A percentile compares a stretch with the other conserved stretches of the same genome.
Evolutionary conservation across 2,797 vertebrate species (phyloP).

Genomic region (Pseudochromis fuscus): DNA sequence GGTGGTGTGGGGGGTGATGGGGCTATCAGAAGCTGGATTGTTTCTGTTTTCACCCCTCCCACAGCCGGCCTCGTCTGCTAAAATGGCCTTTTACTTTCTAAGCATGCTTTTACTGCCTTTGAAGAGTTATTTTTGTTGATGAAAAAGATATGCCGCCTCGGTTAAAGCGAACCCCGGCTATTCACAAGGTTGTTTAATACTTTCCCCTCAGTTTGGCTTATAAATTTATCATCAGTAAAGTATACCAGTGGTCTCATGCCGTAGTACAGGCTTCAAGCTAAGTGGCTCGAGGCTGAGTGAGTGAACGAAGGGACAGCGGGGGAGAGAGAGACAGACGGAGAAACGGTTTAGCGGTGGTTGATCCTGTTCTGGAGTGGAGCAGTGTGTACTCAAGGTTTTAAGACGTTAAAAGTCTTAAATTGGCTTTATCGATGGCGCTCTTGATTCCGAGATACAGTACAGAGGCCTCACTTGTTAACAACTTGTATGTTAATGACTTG

Average conservation of each 20-base stretch:
- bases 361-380: constrained; percentile 63
- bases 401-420: constrained; percentile 80
- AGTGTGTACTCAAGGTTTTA: constrained; percentile 73
- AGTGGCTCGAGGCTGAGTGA: constrained; percentile 70
- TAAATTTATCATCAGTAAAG: constrained; percentile 87
- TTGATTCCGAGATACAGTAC: constrained; percentile 83
- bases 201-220: constrained; percentile 84
- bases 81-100: constrained; percentile 87
- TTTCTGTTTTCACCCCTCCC: constrained; percentile 72
- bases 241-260: constrained; percentile 79
- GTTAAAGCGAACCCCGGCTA: constrained; percentile 80
- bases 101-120: constrained; percentile 87
- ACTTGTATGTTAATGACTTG: constrained; percentile 86
- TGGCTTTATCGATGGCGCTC: constrained; percentile 79
- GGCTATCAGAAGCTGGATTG: constrained; percentile 75
- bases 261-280: constrained; percentile 75
- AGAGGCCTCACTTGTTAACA: constrained; percentile 85
- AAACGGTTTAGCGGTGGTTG: constrained; percentile 58
- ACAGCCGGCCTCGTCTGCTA: constrained; percentile 70
- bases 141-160: constrained; percentile 84
- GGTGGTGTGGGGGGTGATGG: constrained; percentile 14
- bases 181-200: constrained; percentile 83
- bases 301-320: constrained; percentile 39
- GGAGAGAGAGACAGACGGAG: constrained; percentile 45
- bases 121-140: constrained; percentile 88